phyloP scores from a whole-genome alignment of 2,888 invertebrate species.

The Glomeris marginata region DNA sequence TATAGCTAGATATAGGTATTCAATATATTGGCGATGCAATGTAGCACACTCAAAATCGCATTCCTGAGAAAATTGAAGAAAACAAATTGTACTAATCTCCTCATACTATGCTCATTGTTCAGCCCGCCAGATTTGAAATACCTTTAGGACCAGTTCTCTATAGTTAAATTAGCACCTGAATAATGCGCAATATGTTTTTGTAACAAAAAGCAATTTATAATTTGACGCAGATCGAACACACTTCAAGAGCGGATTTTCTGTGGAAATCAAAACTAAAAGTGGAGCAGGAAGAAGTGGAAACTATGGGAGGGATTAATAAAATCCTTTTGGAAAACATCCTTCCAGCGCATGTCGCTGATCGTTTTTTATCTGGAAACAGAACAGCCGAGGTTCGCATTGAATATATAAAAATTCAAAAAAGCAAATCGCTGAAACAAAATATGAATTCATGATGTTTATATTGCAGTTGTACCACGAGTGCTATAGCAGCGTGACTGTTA shows the following conservation, averaged over 20 bases:
- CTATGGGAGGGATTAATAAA: slow-evolving; percentile 92
- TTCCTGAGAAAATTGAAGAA: too few species aligned
- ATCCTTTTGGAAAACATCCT: slow-evolving; percentile 89
- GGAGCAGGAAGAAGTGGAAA: slow-evolving; percentile 91
- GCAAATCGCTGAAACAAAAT: background rate
- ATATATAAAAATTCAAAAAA: slow-evolving; percentile 1
- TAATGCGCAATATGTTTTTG: too few species aligned
- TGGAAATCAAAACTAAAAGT: slow-evolving; percentile 80
- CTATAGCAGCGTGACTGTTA: slow-evolving; percentile 84
- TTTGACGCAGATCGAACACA: slow-evolving; percentile 62
- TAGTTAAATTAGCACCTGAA: too few species aligned
- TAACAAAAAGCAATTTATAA: slow-evolving; percentile 1
- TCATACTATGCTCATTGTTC: too few species aligned
- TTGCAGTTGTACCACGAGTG: slow-evolving; percentile 88
- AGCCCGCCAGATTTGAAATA: too few species aligned
- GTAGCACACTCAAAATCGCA: too few species aligned
- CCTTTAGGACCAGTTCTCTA: too few species aligned
- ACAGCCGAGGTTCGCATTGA: slow-evolving; percentile 43
- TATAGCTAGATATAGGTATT: too few species aligned
- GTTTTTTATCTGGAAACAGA: slow-evolving; percentile 59
- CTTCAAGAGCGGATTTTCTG: slow-evolving; percentile 77
- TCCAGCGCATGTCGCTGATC: slow-evolving; percentile 89
- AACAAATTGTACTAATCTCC: too few species aligned
- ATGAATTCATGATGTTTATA: slow-evolving; percentile 8
- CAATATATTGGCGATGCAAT: too few species aligned